Evolutionary conservation across 2,113 vertebrate species (phyloP).

Genomic region (Takifugu bimaculatus): DNA sequence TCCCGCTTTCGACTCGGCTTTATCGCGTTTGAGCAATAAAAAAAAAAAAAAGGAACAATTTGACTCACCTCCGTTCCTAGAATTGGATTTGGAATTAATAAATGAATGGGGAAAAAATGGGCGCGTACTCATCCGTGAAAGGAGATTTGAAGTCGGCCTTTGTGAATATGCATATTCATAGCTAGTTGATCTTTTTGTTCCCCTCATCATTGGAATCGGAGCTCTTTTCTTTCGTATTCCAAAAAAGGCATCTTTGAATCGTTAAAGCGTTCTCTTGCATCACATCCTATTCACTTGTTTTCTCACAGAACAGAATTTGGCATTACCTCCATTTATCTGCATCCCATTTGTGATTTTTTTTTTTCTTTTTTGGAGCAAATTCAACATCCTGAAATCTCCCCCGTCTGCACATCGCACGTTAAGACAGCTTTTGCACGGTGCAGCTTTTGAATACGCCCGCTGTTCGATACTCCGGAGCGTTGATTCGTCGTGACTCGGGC

Average conservation of each 20-base stretch:
- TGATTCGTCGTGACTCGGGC: constrained; percentile 61
- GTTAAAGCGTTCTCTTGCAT: constrained; percentile 44
- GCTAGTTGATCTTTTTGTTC: constrained; percentile 43
- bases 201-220: constrained; percentile 34
- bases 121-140: constrained; percentile 54
- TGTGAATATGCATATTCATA: constrained; percentile 70
- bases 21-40: constrained; percentile 60
- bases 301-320: constrained; percentile 23
- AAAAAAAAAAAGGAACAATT: constrained; percentile 65
- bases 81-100: constrained; percentile 70
- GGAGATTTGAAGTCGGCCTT: constrained; percentile 57
- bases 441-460: constrained; percentile 48
- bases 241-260: constrained; percentile 51
- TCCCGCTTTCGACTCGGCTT: constrained; percentile 67
- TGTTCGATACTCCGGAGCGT: constrained; percentile 43
- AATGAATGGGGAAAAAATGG: constrained; percentile 31
- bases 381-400: constrained; percentile 50
- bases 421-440: constrained; percentile 44
- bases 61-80: constrained; percentile 63
- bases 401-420: constrained; percentile 29
- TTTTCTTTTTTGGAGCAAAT: constrained; percentile 38
- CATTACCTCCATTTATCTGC: constrained; percentile 33
- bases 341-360: constrained; percentile 41
- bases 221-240: constrained; percentile 24
- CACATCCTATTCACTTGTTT: constrained; percentile 45